Base-by-base conservation (phyloP, 2,797 vertebrate genomes). In the Antrozous pallidus region DNA sequence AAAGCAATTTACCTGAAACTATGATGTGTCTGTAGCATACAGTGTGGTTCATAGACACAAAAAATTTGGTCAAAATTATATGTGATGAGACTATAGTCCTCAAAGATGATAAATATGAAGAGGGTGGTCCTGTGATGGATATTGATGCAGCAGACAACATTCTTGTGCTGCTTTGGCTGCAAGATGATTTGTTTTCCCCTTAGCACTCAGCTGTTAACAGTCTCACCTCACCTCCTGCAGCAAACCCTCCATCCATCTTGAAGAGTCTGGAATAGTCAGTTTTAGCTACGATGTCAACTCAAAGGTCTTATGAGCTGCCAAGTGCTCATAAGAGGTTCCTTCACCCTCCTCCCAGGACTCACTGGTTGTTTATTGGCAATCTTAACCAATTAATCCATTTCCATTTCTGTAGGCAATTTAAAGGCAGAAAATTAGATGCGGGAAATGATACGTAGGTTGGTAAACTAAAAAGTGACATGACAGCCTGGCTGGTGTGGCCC, bases 51-150 rank as follows among this genome's bases (percentile, higher is more conserved):
- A 54, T 28, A 74, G 77, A 63, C 58, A 71, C 17, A 58, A 51
- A 89, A 79, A 40, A 36, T 31, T 10, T 67, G 13, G 31, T 73
- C 73, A 67, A 0, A 49, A 20, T 40, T 75, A 31, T 85, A 36
- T 42, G 58, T 33, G 40, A 33, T 6, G 1, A 17, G 9, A 92
- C 28, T 47, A 79, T 28, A 61, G 45, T n/a, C 51, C 38, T 71
- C 80, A 20, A 12, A 73, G 82, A 33, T 8, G 12, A 11, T 47
- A 17, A 28, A 3, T 49, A 3, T 6, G 6, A 28, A 42, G n/a
- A 38, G 20, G 1, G 33, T 20, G 3, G 33, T 31, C 8, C 0
- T 17, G 38, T 2, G 14, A 1, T 9, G 1, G 3, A 0, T 17
- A 1, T 22, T n/a, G n/a, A 5, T 33, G 45, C 65, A n/a, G 20